phyloP scores from a whole-genome alignment of 2,797 vertebrate species.

The Tenualosa ilisha region DNA sequence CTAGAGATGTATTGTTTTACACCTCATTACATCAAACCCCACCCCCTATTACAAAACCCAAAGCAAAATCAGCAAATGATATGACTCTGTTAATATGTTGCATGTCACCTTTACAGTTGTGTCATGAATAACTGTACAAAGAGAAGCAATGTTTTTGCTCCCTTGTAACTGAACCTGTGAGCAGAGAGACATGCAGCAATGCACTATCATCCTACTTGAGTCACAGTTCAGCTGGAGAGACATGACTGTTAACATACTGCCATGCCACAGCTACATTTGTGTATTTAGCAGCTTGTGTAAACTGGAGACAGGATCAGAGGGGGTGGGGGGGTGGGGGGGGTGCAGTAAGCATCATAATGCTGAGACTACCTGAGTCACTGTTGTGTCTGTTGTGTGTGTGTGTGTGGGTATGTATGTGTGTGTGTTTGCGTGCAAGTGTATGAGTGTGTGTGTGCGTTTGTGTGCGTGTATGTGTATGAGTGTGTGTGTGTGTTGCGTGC shows the following conservation, averaged over 20 bases:
- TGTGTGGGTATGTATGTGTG: constrained; percentile 40
- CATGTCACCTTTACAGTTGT: constrained; percentile 8
- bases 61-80: neutral
- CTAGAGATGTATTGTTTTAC: too few relatives aligned
- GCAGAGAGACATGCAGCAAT: neutral
- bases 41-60: neutral
- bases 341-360: neutral
- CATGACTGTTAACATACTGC: neutral
- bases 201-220: neutral
- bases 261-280: neutral
- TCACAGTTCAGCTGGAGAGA: neutral
- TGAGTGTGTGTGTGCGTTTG: constrained; percentile 45
- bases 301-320: neutral
- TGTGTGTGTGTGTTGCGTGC: constrained; percentile 37
- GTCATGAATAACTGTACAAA: neutral
- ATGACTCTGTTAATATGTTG: neutral
- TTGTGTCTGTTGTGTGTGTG: constrained; percentile 35
- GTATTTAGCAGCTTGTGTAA: neutral
- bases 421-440: constrained; percentile 34
- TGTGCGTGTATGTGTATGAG: constrained; percentile 44
- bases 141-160: neutral
- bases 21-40: too few relatives aligned
- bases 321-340: neutral
- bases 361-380: neutral
- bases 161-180: neutral